These are phyloP conservation scores for Acyrthosiphon pisum DNA, from an alignment of 1,140 invertebrate genomes.

Conservation along the genomic window DNA sequence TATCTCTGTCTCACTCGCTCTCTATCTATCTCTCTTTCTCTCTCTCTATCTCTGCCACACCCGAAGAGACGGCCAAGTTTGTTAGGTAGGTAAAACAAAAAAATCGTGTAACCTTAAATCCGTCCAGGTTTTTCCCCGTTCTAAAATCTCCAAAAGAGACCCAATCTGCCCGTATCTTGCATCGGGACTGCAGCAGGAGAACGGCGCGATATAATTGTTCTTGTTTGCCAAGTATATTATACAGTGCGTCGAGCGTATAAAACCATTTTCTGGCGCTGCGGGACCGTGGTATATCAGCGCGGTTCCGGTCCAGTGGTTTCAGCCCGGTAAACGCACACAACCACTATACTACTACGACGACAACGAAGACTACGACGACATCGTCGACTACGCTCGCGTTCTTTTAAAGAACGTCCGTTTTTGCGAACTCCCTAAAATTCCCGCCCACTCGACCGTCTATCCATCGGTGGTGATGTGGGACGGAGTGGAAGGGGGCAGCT, in stretches of 20 bases:
- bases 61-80: neutral
- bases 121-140: neutral
- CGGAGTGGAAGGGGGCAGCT: neutral
- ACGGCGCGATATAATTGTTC: conserved; percentile 2
- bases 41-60: neutral
- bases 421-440: neutral
- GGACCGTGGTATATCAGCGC: neutral
- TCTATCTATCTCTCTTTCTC: too few relatives aligned
- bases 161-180: neutral
- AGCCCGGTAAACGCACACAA: neutral
- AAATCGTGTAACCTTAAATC: neutral
- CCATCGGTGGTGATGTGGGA: too few relatives aligned
- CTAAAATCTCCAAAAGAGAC: conserved; percentile 15
- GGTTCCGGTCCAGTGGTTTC: conserved; percentile 48
- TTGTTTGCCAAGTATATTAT: neutral
- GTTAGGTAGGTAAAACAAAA: neutral
- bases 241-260: neutral
- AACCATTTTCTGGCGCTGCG: conserved; percentile 29
- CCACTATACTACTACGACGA: neutral
- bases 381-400: conserved; percentile 3
- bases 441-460: neutral
- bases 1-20: too few relatives aligned
- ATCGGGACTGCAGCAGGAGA: neutral
- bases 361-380: neutral
- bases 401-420: conserved; percentile 48